Conservation (phyloP, 2,797 vertebrate genomes). For the Cossypha niveicapilla region DNA sequence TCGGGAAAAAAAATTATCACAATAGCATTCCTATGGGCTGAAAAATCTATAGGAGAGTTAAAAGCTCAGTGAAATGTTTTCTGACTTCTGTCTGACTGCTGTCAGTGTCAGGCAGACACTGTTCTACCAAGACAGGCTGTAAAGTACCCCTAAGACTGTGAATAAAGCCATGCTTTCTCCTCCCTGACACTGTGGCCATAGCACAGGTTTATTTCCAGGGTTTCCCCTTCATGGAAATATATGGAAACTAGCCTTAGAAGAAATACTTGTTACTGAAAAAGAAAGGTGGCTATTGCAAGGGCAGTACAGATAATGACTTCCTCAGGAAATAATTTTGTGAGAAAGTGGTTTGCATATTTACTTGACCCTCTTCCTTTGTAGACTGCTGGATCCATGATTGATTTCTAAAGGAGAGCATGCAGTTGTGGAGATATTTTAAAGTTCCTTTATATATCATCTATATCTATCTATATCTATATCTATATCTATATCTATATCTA, state of each 20-base stretch:
- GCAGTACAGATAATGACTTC: background rate
- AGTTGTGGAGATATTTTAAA: background rate
- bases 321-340: background rate
- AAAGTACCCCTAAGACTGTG: background rate
- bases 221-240: background rate
- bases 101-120: background rate
- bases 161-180: background rate
- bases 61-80: background rate
- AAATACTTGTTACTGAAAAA: background rate
- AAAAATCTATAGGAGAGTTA: slow-evolving; percentile 11
- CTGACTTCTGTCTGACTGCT: background rate
- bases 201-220: background rate
- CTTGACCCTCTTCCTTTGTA: background rate
- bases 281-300: background rate
- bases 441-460: background rate
- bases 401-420: slow-evolving; percentile 9
- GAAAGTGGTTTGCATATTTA: background rate
- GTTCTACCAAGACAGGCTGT: background rate
- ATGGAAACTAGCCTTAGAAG: background rate
- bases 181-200: background rate
- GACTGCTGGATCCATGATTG: background rate
- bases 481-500: no score
- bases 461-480: background rate
- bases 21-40: background rate
- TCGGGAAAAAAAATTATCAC: slow-evolving; percentile 29